Evolutionary conservation across 1,140 invertebrate species (phyloP).

Genomic region (Leucophenga varia): DNA sequence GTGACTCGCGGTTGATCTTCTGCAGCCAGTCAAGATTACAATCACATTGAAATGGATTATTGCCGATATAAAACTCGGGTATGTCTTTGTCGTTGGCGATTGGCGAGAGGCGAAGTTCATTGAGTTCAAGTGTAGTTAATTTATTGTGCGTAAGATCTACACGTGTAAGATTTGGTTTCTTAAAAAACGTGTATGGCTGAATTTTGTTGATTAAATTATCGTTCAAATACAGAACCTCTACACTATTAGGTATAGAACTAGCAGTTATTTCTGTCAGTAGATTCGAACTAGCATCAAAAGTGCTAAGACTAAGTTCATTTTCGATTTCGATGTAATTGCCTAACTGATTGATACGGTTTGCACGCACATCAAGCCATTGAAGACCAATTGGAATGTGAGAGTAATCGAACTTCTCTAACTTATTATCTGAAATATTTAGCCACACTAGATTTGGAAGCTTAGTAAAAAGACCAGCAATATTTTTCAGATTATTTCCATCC

Average conservation of each 20-base stretch:
- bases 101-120: slow-evolving; percentile 79
- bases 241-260: slow-evolving; percentile 81
- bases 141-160: slow-evolving; percentile 85
- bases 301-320: slow-evolving; percentile 76
- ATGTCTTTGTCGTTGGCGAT: slow-evolving; percentile 74
- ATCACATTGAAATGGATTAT: slow-evolving; percentile 89
- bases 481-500: slow-evolving; percentile 83
- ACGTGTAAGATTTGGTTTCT: slow-evolving; percentile 84
- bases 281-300: slow-evolving; percentile 85
- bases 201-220: slow-evolving; percentile 86
- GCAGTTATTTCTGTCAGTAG: slow-evolving; percentile 82
- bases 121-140: slow-evolving; percentile 80
- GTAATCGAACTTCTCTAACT: slow-evolving; percentile 86
- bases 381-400: slow-evolving; percentile 85
- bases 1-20: slow-evolving; percentile 72
- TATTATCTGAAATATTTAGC: slow-evolving; percentile 91
- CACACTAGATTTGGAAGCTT: slow-evolving; percentile 85
- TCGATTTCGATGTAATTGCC: slow-evolving; percentile 90
- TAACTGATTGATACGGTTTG: slow-evolving; percentile 82
- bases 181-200: slow-evolving; percentile 90
- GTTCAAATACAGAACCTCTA: slow-evolving; percentile 80
- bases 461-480: slow-evolving; percentile 81
- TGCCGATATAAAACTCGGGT: slow-evolving; percentile 88
- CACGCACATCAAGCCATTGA: slow-evolving; percentile 87
- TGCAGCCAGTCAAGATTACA: slow-evolving; percentile 73